A percentile compares a stretch with the other conserved stretches of the same genome.
phyloP scores from a whole-genome alignment of 2,888 invertebrate species.

The Plemyria rubiginata region DNA sequence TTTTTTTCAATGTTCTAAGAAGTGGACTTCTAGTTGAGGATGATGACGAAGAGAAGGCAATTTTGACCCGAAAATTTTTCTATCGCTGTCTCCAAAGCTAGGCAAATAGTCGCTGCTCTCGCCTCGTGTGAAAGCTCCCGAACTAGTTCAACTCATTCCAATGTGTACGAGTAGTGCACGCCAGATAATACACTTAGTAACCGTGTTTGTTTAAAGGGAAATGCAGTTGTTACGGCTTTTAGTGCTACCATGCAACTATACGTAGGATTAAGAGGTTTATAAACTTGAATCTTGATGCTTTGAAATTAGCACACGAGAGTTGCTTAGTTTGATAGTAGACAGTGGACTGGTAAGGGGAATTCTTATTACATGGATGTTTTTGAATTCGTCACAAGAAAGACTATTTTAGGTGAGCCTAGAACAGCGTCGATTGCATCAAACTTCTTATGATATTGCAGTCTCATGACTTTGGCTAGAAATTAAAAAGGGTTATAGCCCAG shows the following conservation, averaged over 20 bases:
- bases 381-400: too few species aligned
- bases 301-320: slow-evolving; percentile 18
- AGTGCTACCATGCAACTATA: slow-evolving; percentile 59
- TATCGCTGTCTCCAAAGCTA: not conserved
- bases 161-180: slow-evolving; percentile 59
- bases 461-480: too few species aligned
- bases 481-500: too few species aligned
- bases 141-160: slow-evolving; percentile 69
- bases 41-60: too few species aligned
- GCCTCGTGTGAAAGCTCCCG: slow-evolving; percentile 49
- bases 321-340: slow-evolving; percentile 6
- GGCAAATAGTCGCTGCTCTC: not conserved
- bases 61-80: not conserved
- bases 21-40: too few species aligned
- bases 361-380: too few species aligned
- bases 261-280: slow-evolving; percentile 65
- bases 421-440: not conserved
- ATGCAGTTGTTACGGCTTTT: slow-evolving; percentile 72
- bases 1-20: too few species aligned
- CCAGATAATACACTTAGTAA: slow-evolving; percentile 68
- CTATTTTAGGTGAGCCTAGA: too few species aligned
- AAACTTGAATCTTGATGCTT: slow-evolving; percentile 54
- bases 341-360: too few species aligned
- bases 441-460: too few species aligned
- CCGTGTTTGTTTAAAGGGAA: slow-evolving; percentile 68